These are phyloP conservation scores for Tenthredo scrophulariae DNA, from an alignment of 2,888 invertebrate genomes.

Conservation along the genomic window DNA sequence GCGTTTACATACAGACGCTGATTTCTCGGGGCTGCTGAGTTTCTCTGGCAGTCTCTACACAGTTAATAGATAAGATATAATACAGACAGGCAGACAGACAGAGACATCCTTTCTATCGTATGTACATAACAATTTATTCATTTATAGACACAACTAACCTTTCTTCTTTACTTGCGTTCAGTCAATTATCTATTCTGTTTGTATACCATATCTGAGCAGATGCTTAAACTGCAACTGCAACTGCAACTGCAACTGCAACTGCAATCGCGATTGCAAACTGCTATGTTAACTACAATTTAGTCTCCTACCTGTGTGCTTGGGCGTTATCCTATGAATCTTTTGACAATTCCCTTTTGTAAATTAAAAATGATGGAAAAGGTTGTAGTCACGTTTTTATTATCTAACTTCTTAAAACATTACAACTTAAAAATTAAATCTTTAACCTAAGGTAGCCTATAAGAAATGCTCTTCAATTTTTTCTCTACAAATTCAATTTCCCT, in stretches of 20 bases:
- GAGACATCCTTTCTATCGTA: slow-evolving; percentile 58
- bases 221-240: slow-evolving; percentile 42
- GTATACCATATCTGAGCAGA: neutral
- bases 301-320: slow-evolving; percentile 47
- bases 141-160: slow-evolving; percentile 51
- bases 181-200: slow-evolving; percentile 19
- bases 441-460: slow-evolving; percentile 71
- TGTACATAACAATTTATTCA: slow-evolving; percentile 55
- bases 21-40: slow-evolving; percentile 57
- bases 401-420: slow-evolving; percentile 75
- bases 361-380: slow-evolving; percentile 71
- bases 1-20: slow-evolving; percentile 68
- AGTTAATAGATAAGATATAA: slow-evolving; percentile 12
- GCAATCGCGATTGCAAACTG: too few relatives aligned
- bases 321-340: slow-evolving; percentile 30
- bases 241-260: slow-evolving; percentile 49
- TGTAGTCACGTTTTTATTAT: slow-evolving; percentile 74
- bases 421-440: slow-evolving; percentile 72
- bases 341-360: slow-evolving; percentile 59
- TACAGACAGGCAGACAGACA: slow-evolving; percentile 63
- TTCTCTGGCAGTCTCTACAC: slow-evolving; percentile 61
- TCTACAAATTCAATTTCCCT: slow-evolving; percentile 37
- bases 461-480: slow-evolving; percentile 65
- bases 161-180: slow-evolving; percentile 52
- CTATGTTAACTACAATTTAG: slow-evolving; percentile 50